Base-by-base conservation (phyloP, 2,113 vertebrate genomes). In the Narcine bancroftii region DNA sequence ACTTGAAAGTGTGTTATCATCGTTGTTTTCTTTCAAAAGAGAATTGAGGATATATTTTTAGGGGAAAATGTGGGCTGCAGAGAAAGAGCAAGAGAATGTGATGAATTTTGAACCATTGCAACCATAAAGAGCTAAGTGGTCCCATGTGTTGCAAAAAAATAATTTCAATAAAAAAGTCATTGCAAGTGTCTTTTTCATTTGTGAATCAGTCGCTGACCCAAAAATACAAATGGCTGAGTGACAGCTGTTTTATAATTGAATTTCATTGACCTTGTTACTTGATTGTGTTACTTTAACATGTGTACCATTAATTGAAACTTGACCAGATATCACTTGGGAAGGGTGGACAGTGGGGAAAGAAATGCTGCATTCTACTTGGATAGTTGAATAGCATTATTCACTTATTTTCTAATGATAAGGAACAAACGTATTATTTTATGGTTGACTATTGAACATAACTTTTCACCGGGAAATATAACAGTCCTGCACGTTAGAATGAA, bases 151-250 rank as follows among this genome's bases (percentile, higher is more conserved):
- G 11, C 53, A 69, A 69, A 69, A 69, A 24, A 21, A 33, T 36
- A 45, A 42, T n/a, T n/a, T 17, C 6, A 5, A 21, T n/a, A 17
- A n/a, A 56, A 36, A 53, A 87, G 60, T 53, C 50, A 63, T 60
- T 6, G 4, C 45, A 33, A 15, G 26, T 85, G 53, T 33, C 11
- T 4, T n/a, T 83, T 60, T 36, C n/a, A 60, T 17, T n/a, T 2
- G 56, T 36, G 13, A 15, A 19, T n/a, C n/a, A 63, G 53, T 53
- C 21, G 3, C 81, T 36, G 29, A 6, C 53, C 36, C 53, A 87
- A 56, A 81, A 36, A 87, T 87, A 36, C 53, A 87, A 87, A 87
- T 36, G 50, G 53, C 36, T 87, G 36, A 87, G 9, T 81, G 77
- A 56, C 33, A n/a, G 81, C 33, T 56, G 39, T 2, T 33, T 33